Base-by-base conservation (phyloP, 2,888 invertebrate species). In the Pyrrhia umbra region DNA sequence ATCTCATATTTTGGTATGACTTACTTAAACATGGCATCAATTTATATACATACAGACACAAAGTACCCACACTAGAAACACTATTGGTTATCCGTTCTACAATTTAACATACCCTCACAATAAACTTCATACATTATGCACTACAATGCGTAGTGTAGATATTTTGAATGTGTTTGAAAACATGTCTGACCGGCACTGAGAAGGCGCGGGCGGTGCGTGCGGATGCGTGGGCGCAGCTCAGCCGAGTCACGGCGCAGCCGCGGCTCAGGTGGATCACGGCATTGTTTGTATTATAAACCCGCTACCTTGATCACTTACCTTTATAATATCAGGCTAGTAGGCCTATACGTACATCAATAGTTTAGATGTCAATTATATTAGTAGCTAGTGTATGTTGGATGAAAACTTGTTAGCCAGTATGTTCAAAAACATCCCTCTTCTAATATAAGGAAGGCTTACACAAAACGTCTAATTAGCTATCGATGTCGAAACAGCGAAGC, bases 241-340 rank as follows among this genome's bases (percentile, higher is more conserved):
- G 80, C 58, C 64, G 60, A 73, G 80, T 80, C 80, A 80, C 74
- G 74, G 66, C 37, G 58, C 54, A 68, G 68, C 64, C 65, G 66
- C 68, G 77, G 75, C 82, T 88, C 85, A 86, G 85, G 85, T 88
- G 88, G 80, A 85, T 84, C 82, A 76, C 80, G 79, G 79, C 70
- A 72, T 81, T 81, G 74, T 81, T 79, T 76, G 45, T 75, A 78
- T 72, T 67, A 25, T 65, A 63, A 25, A 58, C 43, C 54, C 47
- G 66, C 79, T 65, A 62, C 75, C 58, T 64, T 58, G 52, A 57
- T 77, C 57, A 79, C 72, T 67, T n/a, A 66, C 50, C 16, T 52
- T 63, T 62, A 68, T 39, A 25, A 49, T 46, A 62, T n/a, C 13
- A 40, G 18, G 1, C 13, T 30, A 30, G 43, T 52, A 58, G 57